A percentile compares a stretch with the other conserved stretches of the same genome.
phyloP scores from a whole-genome alignment of 2,797 vertebrate genomes.

The Merluccius polli region DNA sequence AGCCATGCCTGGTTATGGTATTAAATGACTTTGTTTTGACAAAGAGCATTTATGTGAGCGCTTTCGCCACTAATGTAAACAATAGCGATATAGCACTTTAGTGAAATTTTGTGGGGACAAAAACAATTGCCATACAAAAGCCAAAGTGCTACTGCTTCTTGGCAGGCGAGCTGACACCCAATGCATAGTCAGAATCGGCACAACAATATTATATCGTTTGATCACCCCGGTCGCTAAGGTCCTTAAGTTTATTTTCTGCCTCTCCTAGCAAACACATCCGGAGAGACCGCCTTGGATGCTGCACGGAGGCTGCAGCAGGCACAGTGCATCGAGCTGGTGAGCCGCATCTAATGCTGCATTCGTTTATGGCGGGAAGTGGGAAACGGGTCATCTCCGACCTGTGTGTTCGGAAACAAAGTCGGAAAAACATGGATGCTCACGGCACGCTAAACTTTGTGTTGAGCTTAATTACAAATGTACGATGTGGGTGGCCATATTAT shows the following conservation, averaged over 20 bases:
- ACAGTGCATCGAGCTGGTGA: conserved; percentile 89
- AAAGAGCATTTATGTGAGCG: neutral
- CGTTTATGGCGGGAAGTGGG: no score
- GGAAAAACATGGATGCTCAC: no score
- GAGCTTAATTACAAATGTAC: no score
- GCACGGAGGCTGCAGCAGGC: conserved; percentile 81
- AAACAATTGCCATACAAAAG: neutral
- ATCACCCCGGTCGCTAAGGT: neutral
- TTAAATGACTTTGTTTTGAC: neutral
- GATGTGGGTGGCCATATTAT: no score
- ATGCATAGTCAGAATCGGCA: neutral
- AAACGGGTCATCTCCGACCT: no score
- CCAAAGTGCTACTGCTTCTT: neutral
- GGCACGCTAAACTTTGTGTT: no score
- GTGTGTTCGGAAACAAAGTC: no score
- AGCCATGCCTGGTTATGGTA: no score
- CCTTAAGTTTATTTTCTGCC: conserved; percentile 1
- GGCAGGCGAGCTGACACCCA: neutral
- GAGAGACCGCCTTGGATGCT: conserved; percentile 86
- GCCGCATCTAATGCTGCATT: conserved; percentile 43
- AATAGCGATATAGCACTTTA: neutral
- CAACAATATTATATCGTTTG: neutral
- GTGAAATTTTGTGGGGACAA: neutral
- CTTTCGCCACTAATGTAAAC: neutral
- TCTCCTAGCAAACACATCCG: conserved; percentile 75